phyloP scores from a whole-genome alignment of 2,888 invertebrate species.

The Drosophila glabriapex region DNA sequence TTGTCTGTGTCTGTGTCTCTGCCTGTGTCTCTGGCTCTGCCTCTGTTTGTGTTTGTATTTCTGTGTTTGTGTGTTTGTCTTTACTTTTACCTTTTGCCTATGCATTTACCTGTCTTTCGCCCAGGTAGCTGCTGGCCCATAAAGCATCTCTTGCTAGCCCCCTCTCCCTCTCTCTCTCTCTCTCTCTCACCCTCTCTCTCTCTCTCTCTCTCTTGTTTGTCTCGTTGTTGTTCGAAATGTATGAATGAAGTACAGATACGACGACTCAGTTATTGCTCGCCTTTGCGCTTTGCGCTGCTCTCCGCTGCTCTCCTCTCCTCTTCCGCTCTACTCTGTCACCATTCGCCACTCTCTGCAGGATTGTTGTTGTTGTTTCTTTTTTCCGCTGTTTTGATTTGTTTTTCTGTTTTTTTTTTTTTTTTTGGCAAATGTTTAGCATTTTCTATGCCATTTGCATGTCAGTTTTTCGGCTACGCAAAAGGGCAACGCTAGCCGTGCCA shows the following conservation, averaged over 20 bases:
- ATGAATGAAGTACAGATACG: slow-evolving; percentile 79
- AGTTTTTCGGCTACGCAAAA: slow-evolving; percentile 33
- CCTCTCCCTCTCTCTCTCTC: background rate
- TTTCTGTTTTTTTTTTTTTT: background rate
- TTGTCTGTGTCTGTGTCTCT: slow-evolving; percentile 38
- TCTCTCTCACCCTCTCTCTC: slow-evolving; percentile 22
- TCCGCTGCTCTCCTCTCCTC: background rate
- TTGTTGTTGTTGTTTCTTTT: background rate
- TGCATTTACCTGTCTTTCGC: slow-evolving; percentile 37
- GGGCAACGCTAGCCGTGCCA: slow-evolving; percentile 11
- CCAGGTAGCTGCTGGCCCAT: slow-evolving; percentile 64
- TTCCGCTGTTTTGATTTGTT: background rate
- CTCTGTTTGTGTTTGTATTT: background rate
- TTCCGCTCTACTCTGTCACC: background rate
- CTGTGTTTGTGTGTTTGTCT: slow-evolving; percentile 35
- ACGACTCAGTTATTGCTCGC: slow-evolving; percentile 26
- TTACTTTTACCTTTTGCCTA: slow-evolving; percentile 48
- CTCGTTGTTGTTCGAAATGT: slow-evolving; percentile 44
- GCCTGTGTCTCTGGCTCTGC: background rate
- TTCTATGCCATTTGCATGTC: slow-evolving; percentile 56
- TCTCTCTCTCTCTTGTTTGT: background rate
- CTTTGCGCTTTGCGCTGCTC: background rate
- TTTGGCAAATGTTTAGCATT: slow-evolving; percentile 41
- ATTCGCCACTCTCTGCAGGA: slow-evolving; percentile 47
- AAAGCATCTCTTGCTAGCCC: slow-evolving; percentile 60